These are phyloP conservation scores for Harpalus rufipes DNA, from an alignment of 2,888 invertebrate genomes.

Conservation along the genomic window DNA sequence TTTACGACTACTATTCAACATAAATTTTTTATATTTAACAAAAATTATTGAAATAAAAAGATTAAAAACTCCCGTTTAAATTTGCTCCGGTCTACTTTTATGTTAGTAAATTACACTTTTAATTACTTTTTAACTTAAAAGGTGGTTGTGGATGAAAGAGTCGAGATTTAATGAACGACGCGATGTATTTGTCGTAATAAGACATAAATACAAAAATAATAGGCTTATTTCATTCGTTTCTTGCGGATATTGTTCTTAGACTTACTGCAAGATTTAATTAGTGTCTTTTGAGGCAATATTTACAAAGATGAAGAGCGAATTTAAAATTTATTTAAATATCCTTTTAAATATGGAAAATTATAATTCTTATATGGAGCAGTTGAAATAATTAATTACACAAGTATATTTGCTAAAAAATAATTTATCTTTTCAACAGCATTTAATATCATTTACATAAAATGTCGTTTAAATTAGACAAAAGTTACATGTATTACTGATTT, in stretches of 20 bases:
- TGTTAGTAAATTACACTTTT: conserved; percentile 6
- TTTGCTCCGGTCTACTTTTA: neutral
- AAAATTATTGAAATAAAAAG: too few relatives aligned
- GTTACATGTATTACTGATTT: too few relatives aligned
- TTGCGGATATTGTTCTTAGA: neutral
- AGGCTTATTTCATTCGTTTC: neutral
- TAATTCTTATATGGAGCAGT: too few relatives aligned
- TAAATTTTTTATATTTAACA: too few relatives aligned
- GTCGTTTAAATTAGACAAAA: too few relatives aligned
- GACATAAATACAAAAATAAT: conserved; percentile 17
- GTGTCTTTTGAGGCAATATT: neutral
- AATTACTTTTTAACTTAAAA: conserved; percentile 14
- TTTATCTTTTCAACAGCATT: too few relatives aligned
- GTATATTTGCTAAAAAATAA: too few relatives aligned
- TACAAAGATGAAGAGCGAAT: neutral
- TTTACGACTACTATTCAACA: too few relatives aligned
- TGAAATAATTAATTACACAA: too few relatives aligned
- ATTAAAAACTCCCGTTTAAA: neutral
- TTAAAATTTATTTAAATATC: too few relatives aligned
- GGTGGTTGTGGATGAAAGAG: neutral
- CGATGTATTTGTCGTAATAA: neutral
- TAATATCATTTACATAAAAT: too few relatives aligned
- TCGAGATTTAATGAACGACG: neutral
- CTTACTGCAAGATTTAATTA: conserved; percentile 2
- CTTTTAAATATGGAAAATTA: too few relatives aligned